Evolutionary conservation across 2,113 vertebrate species (phyloP).

Genomic region (Acanthisitta chloris): DNA sequence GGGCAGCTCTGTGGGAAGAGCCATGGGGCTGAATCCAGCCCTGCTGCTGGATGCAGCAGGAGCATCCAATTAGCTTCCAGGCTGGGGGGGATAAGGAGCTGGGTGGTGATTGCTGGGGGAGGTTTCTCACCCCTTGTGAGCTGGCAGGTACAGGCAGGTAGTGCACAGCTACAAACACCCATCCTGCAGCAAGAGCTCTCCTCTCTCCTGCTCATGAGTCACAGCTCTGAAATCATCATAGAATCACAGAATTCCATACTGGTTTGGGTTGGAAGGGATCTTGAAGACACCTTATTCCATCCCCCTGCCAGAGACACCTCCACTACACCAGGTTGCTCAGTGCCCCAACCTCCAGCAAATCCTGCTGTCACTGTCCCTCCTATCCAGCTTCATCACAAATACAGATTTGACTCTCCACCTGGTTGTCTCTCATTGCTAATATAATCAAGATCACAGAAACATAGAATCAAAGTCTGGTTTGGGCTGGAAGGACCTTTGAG

Average conservation of each 20-base stretch:
- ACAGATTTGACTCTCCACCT: background rate
- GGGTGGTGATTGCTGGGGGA: background rate
- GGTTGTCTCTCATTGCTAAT: background rate
- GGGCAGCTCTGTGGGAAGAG: background rate
- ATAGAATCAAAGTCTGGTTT: background rate
- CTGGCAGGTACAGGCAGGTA: background rate
- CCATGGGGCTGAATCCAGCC: background rate
- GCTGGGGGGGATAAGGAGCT: background rate
- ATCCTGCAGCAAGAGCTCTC: background rate
- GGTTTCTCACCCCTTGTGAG: accelerated
- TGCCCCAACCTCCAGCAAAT: background rate
- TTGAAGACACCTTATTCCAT: background rate
- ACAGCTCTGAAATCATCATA: background rate
- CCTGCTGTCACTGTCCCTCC: background rate
- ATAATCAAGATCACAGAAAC: background rate
- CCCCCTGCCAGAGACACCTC: background rate
- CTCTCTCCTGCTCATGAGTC: accelerated
- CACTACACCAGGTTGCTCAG: background rate
- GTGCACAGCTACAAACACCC: background rate
- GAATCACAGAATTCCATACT: background rate
- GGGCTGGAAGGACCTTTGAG: background rate
- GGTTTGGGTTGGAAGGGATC: background rate
- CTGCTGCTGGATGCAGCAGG: background rate
- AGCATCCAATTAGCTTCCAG: background rate
- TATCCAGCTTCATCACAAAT: background rate